Conservation (phyloP, 2,888 invertebrate genomes). For the Steromphala cineraria region DNA sequence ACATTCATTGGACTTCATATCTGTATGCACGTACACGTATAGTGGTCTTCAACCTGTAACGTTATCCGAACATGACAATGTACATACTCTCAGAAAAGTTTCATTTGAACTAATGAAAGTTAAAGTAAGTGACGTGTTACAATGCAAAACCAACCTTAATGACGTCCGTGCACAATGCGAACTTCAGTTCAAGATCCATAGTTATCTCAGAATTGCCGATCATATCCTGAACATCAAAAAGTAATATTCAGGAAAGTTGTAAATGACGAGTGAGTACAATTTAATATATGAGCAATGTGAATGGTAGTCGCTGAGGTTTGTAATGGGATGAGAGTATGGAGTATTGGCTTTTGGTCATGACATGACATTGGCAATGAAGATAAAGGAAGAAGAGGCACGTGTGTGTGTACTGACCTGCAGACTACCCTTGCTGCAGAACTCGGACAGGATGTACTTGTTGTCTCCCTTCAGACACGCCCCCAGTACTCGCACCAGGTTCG, state of each 20-base stretch:
- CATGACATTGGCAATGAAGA: too few species aligned
- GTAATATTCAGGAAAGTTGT: not conserved
- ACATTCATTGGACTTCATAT: too few species aligned
- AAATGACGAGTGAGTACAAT: too few species aligned
- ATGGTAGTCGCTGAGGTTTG: not conserved
- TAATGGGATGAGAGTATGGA: not conserved
- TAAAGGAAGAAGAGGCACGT: too few species aligned
- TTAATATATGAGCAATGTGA: not conserved
- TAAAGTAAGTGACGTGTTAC: too few species aligned
- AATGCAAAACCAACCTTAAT: not conserved
- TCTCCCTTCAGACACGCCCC: conserved; percentile 1
- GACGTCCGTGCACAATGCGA: conserved; percentile 4
- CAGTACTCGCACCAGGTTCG: conserved; percentile 13
- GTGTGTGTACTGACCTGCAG: conserved; percentile 18
- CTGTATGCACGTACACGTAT: too few species aligned
- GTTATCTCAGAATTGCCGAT: conserved; percentile 11
- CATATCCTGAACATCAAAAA: not conserved
- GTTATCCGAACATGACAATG: too few species aligned
- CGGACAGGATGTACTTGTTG: conserved; percentile 19
- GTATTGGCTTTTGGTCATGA: too few species aligned
- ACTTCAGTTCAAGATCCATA: conserved; percentile 14
- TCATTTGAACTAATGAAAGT: too few species aligned
- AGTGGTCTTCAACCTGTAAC: too few species aligned
- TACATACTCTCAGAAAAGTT: too few species aligned
- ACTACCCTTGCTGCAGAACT: conserved; percentile 22